Conservation (phyloP, 2,797 vertebrate genomes). For the Podarcis siculus region DNA sequence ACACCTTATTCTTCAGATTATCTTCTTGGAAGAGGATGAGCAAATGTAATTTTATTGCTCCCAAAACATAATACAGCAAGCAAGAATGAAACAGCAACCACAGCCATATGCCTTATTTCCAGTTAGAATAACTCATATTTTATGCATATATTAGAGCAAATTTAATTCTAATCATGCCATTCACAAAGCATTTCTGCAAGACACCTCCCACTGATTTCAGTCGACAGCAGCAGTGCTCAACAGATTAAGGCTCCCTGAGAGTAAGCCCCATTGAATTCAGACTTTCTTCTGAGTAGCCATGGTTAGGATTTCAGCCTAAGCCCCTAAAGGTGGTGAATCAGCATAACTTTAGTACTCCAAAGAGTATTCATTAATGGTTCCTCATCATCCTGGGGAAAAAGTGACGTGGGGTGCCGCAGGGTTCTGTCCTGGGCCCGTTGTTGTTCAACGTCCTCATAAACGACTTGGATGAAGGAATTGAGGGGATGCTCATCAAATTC, state of each 20-base stretch:
- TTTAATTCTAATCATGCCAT: background rate
- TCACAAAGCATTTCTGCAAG: background rate
- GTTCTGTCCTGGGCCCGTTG: too few relatives aligned
- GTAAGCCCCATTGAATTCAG: too few relatives aligned
- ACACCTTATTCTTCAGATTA: background rate
- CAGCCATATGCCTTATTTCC: background rate
- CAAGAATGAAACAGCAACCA: background rate
- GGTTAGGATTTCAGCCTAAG: too few relatives aligned
- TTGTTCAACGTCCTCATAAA: too few relatives aligned
- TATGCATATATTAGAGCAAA: background rate
- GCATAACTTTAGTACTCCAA: too few relatives aligned
- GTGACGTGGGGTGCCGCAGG: too few relatives aligned
- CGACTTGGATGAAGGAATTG: too few relatives aligned
- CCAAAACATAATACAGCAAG: background rate
- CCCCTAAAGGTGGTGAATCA: background rate
- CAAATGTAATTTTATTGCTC: background rate
- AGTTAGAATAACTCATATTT: too few relatives aligned
- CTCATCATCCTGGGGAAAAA: too few relatives aligned
- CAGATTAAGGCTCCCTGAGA: background rate
- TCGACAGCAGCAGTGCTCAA: background rate
- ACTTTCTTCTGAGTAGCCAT: too few relatives aligned
- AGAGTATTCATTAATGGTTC: too few relatives aligned
- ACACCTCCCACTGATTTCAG: background rate
- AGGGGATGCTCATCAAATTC: too few relatives aligned
- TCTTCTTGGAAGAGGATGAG: background rate